These are phyloP conservation scores for Rhagoletis pomonella DNA, from an alignment of 1,140 invertebrate species.

Conservation along the genomic window DNA sequence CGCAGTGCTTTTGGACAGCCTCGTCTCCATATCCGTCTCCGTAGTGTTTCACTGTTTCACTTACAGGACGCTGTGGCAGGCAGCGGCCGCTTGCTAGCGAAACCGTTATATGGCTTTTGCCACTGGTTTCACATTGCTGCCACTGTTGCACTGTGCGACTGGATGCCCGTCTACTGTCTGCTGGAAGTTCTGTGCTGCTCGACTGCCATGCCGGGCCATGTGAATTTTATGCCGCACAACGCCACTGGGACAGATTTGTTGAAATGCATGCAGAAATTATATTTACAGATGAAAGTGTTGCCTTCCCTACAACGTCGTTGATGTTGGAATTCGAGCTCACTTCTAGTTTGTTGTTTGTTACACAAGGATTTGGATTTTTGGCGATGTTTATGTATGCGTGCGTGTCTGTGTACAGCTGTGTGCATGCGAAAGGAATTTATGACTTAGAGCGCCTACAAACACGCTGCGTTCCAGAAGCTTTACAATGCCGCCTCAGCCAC, in stretches of 20 bases:
- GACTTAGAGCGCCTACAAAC: conserved; percentile 36
- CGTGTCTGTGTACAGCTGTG: background rate
- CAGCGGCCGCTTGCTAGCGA: conserved; percentile 38
- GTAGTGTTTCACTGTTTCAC: background rate
- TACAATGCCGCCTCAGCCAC: background rate
- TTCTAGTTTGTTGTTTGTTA: background rate
- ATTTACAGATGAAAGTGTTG: conserved; percentile 49
- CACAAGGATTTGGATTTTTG: conserved; percentile 12
- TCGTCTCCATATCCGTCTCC: background rate
- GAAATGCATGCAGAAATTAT: conserved; percentile 46
- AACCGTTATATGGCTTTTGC: conserved; percentile 36
- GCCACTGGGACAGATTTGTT: conserved; percentile 51
- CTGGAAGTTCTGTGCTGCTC: background rate
- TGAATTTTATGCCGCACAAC: conserved; percentile 47
- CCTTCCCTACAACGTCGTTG: background rate
- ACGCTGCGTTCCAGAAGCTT: conserved; percentile 30
- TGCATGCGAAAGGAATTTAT: background rate
- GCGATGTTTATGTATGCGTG: background rate
- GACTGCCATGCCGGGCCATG: conserved; percentile 18
- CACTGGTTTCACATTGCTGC: background rate
- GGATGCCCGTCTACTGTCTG: background rate
- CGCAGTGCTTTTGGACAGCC: background rate
- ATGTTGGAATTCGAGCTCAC: conserved; percentile 18
- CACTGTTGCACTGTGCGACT: background rate
- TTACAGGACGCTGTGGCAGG: conserved; percentile 14